Evolutionary conservation across 2,888 invertebrate genomes (phyloP).

Genomic region (Watsonalla cultraria): DNA sequence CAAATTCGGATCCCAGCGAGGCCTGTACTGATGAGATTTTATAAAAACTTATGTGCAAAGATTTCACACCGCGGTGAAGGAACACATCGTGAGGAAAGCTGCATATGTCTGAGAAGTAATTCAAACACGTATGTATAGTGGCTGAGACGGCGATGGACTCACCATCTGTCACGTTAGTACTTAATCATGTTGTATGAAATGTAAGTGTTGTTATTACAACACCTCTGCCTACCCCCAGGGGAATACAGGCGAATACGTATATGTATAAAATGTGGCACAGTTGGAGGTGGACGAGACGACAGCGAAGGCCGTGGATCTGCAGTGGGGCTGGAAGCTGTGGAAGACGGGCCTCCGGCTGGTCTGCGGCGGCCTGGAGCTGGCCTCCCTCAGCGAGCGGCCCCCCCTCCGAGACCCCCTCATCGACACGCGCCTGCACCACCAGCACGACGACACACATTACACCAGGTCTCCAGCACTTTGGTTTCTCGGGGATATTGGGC

Average conservation of each 20-base stretch:
- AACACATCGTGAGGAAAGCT: too few species aligned
- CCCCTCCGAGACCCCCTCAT: slow-evolving; percentile 65
- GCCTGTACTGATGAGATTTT: too few species aligned
- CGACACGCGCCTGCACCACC: slow-evolving; percentile 23
- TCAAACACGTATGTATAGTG: too few species aligned
- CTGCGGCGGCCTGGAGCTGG: slow-evolving; percentile 88
- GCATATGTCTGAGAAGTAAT: too few species aligned
- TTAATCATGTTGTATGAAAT: too few species aligned
- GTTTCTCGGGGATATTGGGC: too few species aligned
- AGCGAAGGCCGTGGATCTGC: slow-evolving; percentile 80
- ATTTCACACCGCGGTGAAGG: too few species aligned
- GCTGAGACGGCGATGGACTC: slow-evolving; percentile 80
- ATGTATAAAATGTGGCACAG: slow-evolving; percentile 15
- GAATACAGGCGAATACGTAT: too few species aligned
- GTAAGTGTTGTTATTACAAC: too few species aligned
- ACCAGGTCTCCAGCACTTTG: slow-evolving; percentile 9
- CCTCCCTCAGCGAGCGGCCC: slow-evolving; percentile 90
- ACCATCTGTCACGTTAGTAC: not conserved
- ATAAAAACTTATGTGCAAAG: too few species aligned
- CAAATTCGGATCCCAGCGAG: too few species aligned
- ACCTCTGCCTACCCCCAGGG: too few species aligned
- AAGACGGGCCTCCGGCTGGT: slow-evolving; percentile 93
- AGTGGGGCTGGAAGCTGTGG: slow-evolving; percentile 96
- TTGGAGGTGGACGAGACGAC: slow-evolving; percentile 81
- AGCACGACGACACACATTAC: slow-evolving; percentile 30